These are phyloP conservation scores for Trichacis sp. DNA, from an alignment of 2,888 invertebrate species.

Conservation along the genomic window DNA sequence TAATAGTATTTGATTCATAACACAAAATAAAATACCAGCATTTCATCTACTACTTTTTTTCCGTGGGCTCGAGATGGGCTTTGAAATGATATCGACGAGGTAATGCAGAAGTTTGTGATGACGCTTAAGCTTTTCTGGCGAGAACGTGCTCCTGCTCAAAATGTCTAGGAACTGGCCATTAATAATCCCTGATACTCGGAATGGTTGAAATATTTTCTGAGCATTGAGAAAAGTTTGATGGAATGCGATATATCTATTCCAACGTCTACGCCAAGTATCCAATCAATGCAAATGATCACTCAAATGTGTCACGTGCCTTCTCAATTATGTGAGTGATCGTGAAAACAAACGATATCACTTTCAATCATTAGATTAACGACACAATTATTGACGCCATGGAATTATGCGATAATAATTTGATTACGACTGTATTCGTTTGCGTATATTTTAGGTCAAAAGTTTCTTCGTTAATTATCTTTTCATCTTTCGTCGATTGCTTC, in stretches of 20 bases:
- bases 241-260: slow-evolving; percentile 34
- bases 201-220: slow-evolving; percentile 44
- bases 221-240: slow-evolving; percentile 29
- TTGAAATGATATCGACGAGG: slow-evolving; percentile 43
- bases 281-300: neutral
- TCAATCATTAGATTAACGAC: neutral
- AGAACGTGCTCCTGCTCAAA: slow-evolving; percentile 47
- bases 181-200: slow-evolving; percentile 50
- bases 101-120: slow-evolving; percentile 37
- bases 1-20: too few species aligned
- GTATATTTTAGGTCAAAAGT: neutral
- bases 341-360: neutral
- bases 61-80: slow-evolving; percentile 10
- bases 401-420: neutral
- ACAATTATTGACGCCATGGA: neutral
- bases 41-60: neutral
- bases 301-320: neutral
- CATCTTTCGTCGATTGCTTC: neutral
- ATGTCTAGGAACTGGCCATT: slow-evolving; percentile 49
- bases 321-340: neutral
- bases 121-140: slow-evolving; percentile 43
- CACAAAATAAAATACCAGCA: neutral
- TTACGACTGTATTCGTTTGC: neutral
- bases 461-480: slow-evolving; percentile 1
- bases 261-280: slow-evolving; percentile 20